Evolutionary conservation across 30 jellyfish, hydroid and myxozoan species (phyloP), one percentile per base, ranked within the genome.

Genomic region (Cassiopea andromeda): DNA sequence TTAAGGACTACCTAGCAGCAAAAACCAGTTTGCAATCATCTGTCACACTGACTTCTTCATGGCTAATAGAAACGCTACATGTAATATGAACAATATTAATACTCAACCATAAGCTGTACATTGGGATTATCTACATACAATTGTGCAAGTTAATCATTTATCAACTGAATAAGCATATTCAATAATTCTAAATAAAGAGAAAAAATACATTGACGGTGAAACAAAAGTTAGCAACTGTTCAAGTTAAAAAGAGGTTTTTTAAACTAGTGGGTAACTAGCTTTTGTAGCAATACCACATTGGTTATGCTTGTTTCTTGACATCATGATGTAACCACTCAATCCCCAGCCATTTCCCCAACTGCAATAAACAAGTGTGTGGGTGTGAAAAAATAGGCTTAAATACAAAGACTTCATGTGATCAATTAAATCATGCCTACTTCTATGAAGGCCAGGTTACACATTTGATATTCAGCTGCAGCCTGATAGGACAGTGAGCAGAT

Each of bases 301-400:
- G 94, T 96, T 96, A 90, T 92, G 84, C 94, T 83, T 88, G 97
- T 96, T 96, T 58, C 99, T 84, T 67, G 97, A 44, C 99, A 96
- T 96, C 91, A 87, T 88, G 98, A 96, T 96, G 97, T 96, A 96
- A n/a, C 99, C 99, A 1, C 68, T 48, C 38, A 83, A 27, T 60
- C 99, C 99, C 99, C 99, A 96, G 69, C 90, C 73, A 80, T 92
- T 18, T 59, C 97, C 98, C 99, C 99, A 96, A 90, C 99, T 94
- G 50, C n/a, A 91, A 64, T 17, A 27, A 64, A 64, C 79, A 77
- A 73, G 38, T 27, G 38, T 27, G 38, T 27, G 38, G 38, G 38
- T 27, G 38, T 27, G 38, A 27, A 27, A 27, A 27, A 27, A 27
- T 27, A 27, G 38, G 38, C 38, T 27, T 82, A 88, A 84, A 48